Percentiles rank a stretch among this genome's conserved stretches.
phyloP scores from a whole-genome alignment of 2,888 invertebrate genomes.

The Tuta absoluta region DNA sequence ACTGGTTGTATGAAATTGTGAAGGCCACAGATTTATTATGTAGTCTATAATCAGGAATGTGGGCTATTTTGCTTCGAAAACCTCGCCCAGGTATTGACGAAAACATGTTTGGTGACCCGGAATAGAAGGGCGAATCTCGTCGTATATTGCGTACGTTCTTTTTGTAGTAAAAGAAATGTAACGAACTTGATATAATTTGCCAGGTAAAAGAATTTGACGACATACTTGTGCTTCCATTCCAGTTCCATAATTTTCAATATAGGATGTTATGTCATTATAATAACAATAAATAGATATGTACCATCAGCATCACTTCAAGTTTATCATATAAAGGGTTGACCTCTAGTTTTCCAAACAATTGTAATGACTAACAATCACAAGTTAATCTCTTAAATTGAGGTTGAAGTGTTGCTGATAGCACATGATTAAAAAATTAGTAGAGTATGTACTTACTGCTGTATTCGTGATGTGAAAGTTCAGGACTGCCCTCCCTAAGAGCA shows the following conservation, averaged over 20 bases:
- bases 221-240: not conserved
- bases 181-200: not conserved
- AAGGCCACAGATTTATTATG: slow-evolving; percentile 6
- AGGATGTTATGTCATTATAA: not conserved
- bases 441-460: slow-evolving; percentile 28
- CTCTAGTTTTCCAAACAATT: too few species aligned
- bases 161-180: not conserved
- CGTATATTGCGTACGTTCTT: not conserved
- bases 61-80: not conserved
- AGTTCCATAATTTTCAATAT: not conserved
- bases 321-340: too few species aligned
- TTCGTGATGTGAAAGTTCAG: slow-evolving; percentile 60
- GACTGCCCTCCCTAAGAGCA: slow-evolving; percentile 73
- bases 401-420: not conserved
- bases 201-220: not conserved
- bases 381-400: not conserved
- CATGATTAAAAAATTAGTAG: too few species aligned
- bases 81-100: slow-evolving; percentile 12
- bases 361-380: too few species aligned
- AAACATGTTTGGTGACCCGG: slow-evolving; percentile 10
- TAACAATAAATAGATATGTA: not conserved
- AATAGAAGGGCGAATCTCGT: slow-evolving; percentile 1
- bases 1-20: slow-evolving; percentile 3
- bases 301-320: too few species aligned
- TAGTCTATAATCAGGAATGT: not conserved